A percentile compares a stretch with the other conserved stretches of the same genome.
Conservation (phyloP, 2,888 invertebrate species). For the Podabrus alpinus region DNA sequence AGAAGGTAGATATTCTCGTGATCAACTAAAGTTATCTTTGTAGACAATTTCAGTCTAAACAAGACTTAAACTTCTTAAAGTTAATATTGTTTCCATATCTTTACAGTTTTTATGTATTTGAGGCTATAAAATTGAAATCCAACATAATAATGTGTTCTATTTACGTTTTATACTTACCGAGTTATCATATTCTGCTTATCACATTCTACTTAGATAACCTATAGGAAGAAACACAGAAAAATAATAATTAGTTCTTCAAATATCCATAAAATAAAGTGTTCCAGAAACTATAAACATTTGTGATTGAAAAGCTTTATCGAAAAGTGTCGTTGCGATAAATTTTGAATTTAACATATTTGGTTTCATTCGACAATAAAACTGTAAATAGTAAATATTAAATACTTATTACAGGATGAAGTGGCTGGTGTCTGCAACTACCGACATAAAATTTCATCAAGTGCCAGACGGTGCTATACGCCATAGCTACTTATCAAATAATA, state of each 20-base stretch:
- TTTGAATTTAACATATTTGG: neutral
- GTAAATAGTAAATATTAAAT: no score
- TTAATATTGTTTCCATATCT: no score
- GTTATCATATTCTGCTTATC: no score
- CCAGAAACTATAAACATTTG: neutral
- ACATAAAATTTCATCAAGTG: slow-evolving; percentile 61
- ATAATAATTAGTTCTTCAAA: neutral
- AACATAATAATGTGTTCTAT: no score
- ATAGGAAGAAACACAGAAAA: neutral
- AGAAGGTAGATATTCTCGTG: no score
- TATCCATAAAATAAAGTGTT: neutral
- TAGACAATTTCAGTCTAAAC: no score
- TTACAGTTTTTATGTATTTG: neutral
- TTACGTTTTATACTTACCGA: no score
- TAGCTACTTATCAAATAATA: slow-evolving; percentile 51
- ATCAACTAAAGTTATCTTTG: no score
- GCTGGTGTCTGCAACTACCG: slow-evolving; percentile 62
- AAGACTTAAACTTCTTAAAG: no score
- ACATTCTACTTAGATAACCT: no score
- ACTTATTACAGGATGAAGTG: slow-evolving; percentile 12
- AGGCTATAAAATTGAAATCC: no score
- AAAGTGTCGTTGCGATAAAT: neutral
- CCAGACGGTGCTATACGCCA: slow-evolving; percentile 61
- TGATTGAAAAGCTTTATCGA: neutral
- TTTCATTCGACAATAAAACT: neutral